Evolutionary conservation across 2,888 invertebrate genomes (phyloP).

Genomic region (Eilema griseolum): DNA sequence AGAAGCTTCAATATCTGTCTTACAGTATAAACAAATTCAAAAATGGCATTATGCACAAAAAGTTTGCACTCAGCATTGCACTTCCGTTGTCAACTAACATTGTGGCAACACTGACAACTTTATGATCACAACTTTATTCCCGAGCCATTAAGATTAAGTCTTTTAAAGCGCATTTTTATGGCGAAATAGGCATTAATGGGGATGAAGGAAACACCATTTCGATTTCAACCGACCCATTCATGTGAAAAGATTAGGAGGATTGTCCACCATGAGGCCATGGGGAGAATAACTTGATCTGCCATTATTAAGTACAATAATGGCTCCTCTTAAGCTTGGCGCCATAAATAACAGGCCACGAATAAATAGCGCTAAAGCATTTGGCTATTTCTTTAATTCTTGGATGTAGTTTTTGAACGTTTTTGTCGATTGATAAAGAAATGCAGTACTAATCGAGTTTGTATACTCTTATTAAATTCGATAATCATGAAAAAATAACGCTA

Average conservation of each 20-base stretch:
- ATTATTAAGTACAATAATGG: not conserved
- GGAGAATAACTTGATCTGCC: not conserved
- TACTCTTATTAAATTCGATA: too few relatives aligned
- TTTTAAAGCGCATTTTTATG: constrained; percentile 25
- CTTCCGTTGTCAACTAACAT: not conserved
- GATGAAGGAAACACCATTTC: constrained; percentile 17
- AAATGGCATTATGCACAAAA: not conserved
- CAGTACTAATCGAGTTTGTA: too few relatives aligned
- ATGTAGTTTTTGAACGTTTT: too few relatives aligned
- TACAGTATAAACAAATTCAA: not conserved
- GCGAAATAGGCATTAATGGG: constrained; percentile 25
- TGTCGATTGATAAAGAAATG: too few relatives aligned
- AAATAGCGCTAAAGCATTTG: not conserved
- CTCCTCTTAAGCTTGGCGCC: not conserved
- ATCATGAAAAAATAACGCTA: too few relatives aligned
- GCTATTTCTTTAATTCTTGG: too few relatives aligned
- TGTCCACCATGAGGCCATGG: not conserved
- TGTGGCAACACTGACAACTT: constrained; percentile 10
- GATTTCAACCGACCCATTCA: constrained; percentile 15
- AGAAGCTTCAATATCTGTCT: not conserved
- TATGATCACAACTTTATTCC: constrained; percentile 20
- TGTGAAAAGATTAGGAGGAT: constrained; percentile 9
- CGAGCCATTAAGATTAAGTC: constrained; percentile 27
- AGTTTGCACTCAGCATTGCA: not conserved
- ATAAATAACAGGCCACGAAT: not conserved